Conservation (phyloP, 2,113 vertebrate genomes). For the Macrotus californicus region DNA sequence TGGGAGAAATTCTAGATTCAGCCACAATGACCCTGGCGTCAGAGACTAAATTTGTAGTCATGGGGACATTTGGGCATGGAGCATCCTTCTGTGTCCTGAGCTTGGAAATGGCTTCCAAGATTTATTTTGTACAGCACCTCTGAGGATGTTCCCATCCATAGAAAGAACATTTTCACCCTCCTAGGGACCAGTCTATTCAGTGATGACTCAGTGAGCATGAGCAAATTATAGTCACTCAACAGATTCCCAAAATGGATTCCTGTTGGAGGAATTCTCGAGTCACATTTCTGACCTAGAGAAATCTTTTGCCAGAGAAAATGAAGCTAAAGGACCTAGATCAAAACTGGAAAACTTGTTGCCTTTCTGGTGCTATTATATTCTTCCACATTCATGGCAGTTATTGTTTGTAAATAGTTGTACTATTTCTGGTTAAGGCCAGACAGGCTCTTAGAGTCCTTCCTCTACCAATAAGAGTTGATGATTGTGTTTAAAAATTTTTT, state of each 20-base stretch:
- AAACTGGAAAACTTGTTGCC: background rate
- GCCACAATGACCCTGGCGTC: background rate
- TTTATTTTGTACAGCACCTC: background rate
- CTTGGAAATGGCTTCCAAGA: background rate
- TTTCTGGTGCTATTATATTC: background rate
- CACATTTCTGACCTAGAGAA: background rate
- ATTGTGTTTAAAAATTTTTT: background rate
- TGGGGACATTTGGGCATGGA: background rate
- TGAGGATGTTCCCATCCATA: background rate
- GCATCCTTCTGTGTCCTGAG: background rate
- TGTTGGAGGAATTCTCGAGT: background rate
- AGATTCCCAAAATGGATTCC: background rate
- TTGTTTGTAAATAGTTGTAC: background rate
- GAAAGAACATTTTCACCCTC: background rate
- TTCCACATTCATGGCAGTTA: background rate
- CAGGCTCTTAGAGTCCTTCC: background rate
- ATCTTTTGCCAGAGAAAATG: background rate
- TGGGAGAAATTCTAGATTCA: background rate
- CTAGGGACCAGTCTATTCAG: background rate
- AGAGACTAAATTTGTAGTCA: background rate
- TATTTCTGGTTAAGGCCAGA: background rate
- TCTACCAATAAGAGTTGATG: background rate
- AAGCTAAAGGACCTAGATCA: background rate
- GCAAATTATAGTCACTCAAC: too few species aligned
- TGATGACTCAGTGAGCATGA: too few species aligned